These are phyloP conservation scores for Acleris literana DNA, from an alignment of 2,888 invertebrate genomes.

Conservation along the genomic window DNA sequence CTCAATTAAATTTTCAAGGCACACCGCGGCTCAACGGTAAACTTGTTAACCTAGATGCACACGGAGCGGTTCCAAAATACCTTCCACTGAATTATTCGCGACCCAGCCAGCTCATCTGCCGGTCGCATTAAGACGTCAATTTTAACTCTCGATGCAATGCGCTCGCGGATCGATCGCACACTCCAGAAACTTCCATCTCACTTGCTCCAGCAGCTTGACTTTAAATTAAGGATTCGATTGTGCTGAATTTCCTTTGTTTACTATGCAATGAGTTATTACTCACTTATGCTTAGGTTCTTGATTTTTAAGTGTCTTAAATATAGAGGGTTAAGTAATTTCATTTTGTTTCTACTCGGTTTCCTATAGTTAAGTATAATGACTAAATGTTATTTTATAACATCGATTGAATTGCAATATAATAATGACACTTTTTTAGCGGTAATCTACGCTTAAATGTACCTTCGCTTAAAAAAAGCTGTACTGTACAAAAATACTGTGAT, in stretches of 20 bases:
- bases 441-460: too few species aligned
- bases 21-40: slow-evolving; percentile 5
- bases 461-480: too few species aligned
- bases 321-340: too few species aligned
- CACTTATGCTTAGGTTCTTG: too few species aligned
- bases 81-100: slow-evolving; percentile 33
- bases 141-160: slow-evolving; percentile 51
- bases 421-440: too few species aligned
- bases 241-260: slow-evolving; percentile 1
- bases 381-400: too few species aligned
- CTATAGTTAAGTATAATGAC: too few species aligned
- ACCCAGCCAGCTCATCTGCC: slow-evolving; percentile 29
- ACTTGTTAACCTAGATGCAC: slow-evolving; percentile 31
- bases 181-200: slow-evolving; percentile 46
- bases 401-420: too few species aligned
- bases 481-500: too few species aligned
- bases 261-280: too few species aligned
- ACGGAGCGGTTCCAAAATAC: slow-evolving; percentile 24
- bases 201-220: slow-evolving; percentile 40
- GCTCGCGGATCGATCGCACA: slow-evolving; percentile 45
- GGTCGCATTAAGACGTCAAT: slow-evolving; percentile 47
- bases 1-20: slow-evolving; percentile 21
- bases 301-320: too few species aligned
- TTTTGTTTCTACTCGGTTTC: too few species aligned
- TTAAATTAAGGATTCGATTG: slow-evolving; percentile 38